These are phyloP conservation scores for Rambutsinella grinnellia DNA, from an alignment of 2,888 invertebrate species.

Conservation along the genomic window DNA sequence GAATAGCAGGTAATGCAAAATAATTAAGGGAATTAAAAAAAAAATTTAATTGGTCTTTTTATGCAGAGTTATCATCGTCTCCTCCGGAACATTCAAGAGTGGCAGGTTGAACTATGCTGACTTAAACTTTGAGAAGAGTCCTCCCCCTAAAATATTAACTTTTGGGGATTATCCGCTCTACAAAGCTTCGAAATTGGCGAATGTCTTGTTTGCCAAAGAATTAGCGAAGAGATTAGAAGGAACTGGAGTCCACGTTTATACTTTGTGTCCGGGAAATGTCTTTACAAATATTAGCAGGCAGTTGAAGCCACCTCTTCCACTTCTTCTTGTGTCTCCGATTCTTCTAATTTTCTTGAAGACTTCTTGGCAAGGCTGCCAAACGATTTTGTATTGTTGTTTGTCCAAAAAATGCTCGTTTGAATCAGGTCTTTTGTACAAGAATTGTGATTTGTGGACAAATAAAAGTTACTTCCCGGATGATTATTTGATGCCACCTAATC, in stretches of 20 bases:
- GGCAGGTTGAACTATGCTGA: constrained; percentile 67
- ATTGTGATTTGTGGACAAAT: constrained; percentile 77
- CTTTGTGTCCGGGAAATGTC: constrained; percentile 59
- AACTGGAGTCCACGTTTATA: constrained; percentile 70
- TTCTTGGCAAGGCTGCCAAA: constrained; percentile 77
- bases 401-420: constrained; percentile 78
- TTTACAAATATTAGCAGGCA: constrained; percentile 52
- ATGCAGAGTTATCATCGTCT: constrained; percentile 70
- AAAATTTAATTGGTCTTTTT: no score
- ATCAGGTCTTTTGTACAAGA: constrained; percentile 81
- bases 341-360: constrained; percentile 33
- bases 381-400: constrained; percentile 83
- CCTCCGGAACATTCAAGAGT: constrained; percentile 69
- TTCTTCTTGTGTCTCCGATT: not conserved
- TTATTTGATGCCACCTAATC: constrained; percentile 66
- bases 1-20: constrained; percentile 75
- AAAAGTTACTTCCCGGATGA: constrained; percentile 76
- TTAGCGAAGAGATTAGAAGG: constrained; percentile 66
- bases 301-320: constrained; percentile 3
- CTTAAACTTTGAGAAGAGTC: constrained; percentile 64
- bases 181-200: constrained; percentile 69
- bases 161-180: constrained; percentile 65
- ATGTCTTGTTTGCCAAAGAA: constrained; percentile 68
- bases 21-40: no score
- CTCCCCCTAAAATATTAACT: not conserved